Conservation (phyloP, 2,888 invertebrate species). For the Piscicola geometra region DNA sequence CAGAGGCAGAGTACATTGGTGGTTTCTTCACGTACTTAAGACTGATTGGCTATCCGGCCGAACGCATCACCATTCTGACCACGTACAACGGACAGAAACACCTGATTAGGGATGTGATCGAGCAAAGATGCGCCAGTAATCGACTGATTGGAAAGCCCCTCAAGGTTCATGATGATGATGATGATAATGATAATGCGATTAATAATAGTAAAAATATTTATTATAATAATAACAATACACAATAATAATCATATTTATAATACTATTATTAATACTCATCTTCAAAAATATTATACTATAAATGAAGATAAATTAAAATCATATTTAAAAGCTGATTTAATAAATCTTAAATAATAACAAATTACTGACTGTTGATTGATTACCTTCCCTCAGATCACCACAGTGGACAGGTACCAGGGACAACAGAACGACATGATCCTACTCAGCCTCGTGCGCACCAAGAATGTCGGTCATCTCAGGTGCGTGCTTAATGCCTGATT, state of each 20-base stretch:
- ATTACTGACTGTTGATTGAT: no score
- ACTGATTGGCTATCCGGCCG: conserved; percentile 88
- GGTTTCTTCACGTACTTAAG: conserved; percentile 98
- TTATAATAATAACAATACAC: no score
- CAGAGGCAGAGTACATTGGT: conserved; percentile 81
- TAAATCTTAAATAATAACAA: no score
- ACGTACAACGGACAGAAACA: conserved; percentile 99
- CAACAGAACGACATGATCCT: conserved; percentile 98
- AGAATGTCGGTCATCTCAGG: conserved; percentile 87
- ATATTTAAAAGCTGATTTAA: no score
- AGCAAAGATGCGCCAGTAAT: conserved; percentile 82
- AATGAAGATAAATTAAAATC: no score
- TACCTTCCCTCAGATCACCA: conserved; percentile 59
- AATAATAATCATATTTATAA: no score
- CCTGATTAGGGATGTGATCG: conserved; percentile 88
- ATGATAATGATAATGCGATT: no score
- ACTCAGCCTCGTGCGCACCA: conserved; percentile 88
- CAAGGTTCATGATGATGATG: conserved; percentile 49
- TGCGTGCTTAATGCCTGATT: neutral
- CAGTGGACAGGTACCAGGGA: conserved; percentile 98
- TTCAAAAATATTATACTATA: no score
- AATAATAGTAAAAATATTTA: no score
- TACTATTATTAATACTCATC: no score
- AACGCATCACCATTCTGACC: conserved; percentile 91
- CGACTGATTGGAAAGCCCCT: conserved; percentile 74